These are phyloP conservation scores for Muricea muricata DNA, from an alignment of 92 coral and sea anemone genomes.

Conservation along the genomic window DNA sequence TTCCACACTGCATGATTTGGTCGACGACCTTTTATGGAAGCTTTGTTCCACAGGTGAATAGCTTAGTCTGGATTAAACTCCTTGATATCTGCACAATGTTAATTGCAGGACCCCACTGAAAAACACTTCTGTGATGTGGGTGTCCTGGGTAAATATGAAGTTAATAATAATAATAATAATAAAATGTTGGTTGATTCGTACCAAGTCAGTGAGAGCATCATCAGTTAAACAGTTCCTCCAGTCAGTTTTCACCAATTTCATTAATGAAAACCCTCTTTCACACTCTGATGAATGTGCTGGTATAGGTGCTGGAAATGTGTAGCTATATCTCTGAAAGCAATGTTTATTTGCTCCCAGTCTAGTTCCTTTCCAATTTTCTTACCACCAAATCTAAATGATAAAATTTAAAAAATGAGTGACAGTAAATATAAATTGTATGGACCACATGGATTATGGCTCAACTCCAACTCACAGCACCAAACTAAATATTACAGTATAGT, in stretches of 20 bases:
- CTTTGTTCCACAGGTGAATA: conserved; percentile 6
- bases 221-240: conserved; percentile 8
- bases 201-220: conserved; percentile 34
- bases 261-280: conserved; percentile 31
- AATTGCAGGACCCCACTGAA: no score
- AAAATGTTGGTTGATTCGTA: no score
- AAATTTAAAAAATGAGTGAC: neutral
- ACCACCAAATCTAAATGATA: conserved; percentile 2
- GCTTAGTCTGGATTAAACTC: conserved; percentile 30
- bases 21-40: conserved; percentile 30
- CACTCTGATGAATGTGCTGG: conserved; percentile 46
- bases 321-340: conserved; percentile 1
- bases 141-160: no score
- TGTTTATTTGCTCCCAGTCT: conserved; percentile 37
- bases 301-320: conserved; percentile 25
- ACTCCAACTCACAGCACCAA: no score
- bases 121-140: no score
- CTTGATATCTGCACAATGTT: conserved; percentile 27
- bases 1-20: neutral
- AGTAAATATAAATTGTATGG: no score
- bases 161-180: no score
- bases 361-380: neutral
- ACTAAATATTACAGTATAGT: no score
- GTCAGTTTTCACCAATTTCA: conserved; percentile 23
- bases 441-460: no score